phyloP scores from a whole-genome alignment of 2,797 vertebrate genomes.

The Falco berigora region DNA sequence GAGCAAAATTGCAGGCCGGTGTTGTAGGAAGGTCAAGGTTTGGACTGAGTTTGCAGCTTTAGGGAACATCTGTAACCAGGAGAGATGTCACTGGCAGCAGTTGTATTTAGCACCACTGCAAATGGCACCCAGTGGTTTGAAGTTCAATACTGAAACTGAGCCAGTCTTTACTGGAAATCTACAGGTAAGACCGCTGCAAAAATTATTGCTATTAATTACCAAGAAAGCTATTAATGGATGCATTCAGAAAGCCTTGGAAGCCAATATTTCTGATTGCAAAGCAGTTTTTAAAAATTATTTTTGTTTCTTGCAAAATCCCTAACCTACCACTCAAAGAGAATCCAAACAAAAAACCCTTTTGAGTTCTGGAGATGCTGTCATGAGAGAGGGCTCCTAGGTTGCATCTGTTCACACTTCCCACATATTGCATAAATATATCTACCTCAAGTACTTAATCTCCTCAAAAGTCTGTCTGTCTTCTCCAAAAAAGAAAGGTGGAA shows the following conservation, averaged over 20 bases:
- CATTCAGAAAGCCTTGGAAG: not conserved
- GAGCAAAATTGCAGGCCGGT: not conserved
- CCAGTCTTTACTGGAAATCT: not conserved
- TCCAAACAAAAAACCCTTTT: not conserved
- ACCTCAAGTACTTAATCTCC: conserved; percentile 22
- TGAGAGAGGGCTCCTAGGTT: conserved; percentile 13
- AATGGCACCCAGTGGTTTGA: rapidly evolving
- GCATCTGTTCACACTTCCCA: conserved; percentile 53
- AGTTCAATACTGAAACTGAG: not conserved
- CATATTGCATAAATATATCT: conserved; percentile 44
- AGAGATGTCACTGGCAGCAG: not conserved
- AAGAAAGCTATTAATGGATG: not conserved
- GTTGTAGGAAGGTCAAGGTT: not conserved
- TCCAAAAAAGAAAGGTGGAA: conserved; percentile 1
- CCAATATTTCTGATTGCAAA: not conserved
- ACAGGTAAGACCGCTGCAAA: not conserved
- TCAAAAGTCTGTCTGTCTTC: conserved; percentile 5
- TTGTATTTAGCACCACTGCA: not conserved
- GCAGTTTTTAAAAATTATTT: not conserved
- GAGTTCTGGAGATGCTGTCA: not conserved
- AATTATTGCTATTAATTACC: not conserved
- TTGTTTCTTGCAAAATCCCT: not conserved
- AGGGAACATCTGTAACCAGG: not conserved
- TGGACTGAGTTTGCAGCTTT: not conserved
- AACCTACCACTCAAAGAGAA: not conserved